Base-by-base conservation (phyloP, 2,888 invertebrate genomes). In the Sesamia inferens region DNA sequence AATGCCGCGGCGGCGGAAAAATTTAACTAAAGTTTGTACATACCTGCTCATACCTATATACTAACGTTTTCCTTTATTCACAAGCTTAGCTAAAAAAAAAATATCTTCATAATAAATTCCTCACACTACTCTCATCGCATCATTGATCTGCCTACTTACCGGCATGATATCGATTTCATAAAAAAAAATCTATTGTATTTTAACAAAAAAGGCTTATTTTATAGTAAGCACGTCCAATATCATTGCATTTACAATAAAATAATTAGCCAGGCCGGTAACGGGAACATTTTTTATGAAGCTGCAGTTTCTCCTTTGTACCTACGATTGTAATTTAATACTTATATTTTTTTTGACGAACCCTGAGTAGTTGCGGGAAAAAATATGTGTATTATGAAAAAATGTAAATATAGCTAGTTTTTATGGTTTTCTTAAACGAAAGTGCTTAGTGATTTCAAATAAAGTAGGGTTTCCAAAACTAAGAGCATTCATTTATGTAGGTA, bases 301-400 rank as follows among this genome's bases (percentile, higher is more conserved):
- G 91, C 91, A 92, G 89, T 90, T 90, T 92, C 90, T 90, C 90
- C 90, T 90, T 95, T 95, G 94, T 93, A 88, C 85, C 87, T 87
- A 88, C 85, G 87, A 87, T 87, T 88, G 96, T 95, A 96, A 96
- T 95, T 94, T 95, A 95, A 96, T 96, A 94, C 94, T 95, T 95
- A 96, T 96, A 94, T 94, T 95, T 95, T 95, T 95, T 95, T 24
- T 31, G 76, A 68, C 39, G 66, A 87, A 86, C 89, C 90, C 88
- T 88, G 90, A 92, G 92, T 93, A 92, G 91, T 92, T 85, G 92
- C 84, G 78, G 51, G 69, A 90, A 92, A 92, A 93, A 92, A 89
- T 88, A 86, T 84, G 79, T 80, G 88, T 90, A 91, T 93, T 92
- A 91, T 93, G 82, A 86, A 89, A 88, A 84, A 85, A 88, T 87